Conservation (phyloP, 1,140 invertebrate genomes). For the Spodoptera frugiperda region DNA sequence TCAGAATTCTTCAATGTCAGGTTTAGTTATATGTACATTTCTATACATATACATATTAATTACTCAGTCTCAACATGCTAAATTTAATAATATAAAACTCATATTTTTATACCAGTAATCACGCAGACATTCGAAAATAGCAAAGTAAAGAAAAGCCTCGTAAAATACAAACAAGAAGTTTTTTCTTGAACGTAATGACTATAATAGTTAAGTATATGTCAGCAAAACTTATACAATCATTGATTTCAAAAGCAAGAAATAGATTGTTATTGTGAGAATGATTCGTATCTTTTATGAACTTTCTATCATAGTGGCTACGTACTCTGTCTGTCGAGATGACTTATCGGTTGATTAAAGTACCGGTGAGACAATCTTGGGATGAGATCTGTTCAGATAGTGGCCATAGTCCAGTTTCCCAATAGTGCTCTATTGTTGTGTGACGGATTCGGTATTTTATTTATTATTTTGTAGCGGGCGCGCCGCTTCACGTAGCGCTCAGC, state of each 20-base stretch:
- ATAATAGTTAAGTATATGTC: too few species aligned
- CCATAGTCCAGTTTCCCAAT: conserved; percentile 55
- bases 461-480: conserved; percentile 52
- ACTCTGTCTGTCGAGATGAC: conserved; percentile 40
- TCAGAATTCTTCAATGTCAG: too few species aligned
- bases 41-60: too few species aligned
- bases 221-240: background rate
- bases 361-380: conserved; percentile 54
- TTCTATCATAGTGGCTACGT: conserved; percentile 40
- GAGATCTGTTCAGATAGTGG: conserved; percentile 46
- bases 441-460: conserved; percentile 65
- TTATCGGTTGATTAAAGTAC: conserved; percentile 56
- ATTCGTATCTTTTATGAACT: conserved; percentile 48
- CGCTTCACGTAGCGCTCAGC: conserved; percentile 23
- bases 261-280: conserved; percentile 38
- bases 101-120: background rate
- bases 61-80: too few species aligned
- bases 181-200: background rate
- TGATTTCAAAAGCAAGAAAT: conserved; percentile 47
- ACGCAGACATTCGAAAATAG: background rate
- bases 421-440: conserved; percentile 65
- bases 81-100: too few species aligned
- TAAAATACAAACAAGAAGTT: background rate
- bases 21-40: too few species aligned
- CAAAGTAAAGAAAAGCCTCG: too few species aligned